These are phyloP conservation scores for Leptoteleia sp. DNA, from an alignment of 1,140 invertebrate species.

Conservation along the genomic window DNA sequence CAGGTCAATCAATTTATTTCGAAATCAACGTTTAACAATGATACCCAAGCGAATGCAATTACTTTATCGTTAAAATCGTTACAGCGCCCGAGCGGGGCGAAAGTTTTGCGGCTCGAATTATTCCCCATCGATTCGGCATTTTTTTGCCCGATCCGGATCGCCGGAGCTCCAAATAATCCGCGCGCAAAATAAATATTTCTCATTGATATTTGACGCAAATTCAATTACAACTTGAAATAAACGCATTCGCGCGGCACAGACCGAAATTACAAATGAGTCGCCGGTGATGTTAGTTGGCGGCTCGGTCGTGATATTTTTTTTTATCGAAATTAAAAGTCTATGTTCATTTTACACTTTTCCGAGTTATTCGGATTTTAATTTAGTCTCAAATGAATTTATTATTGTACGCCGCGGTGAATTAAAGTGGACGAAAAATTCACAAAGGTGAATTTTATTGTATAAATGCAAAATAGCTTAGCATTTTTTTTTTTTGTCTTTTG, in stretches of 20 bases:
- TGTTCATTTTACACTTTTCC: constrained; percentile 11
- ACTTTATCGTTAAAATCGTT: constrained; percentile 65
- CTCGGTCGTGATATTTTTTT: constrained; percentile 1
- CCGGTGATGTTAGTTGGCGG: constrained; percentile 4
- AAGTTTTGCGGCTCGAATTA: constrained; percentile 47
- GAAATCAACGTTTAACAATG: constrained; percentile 62
- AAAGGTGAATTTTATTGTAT: constrained; percentile 36
- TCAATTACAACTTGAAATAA: constrained; percentile 45
- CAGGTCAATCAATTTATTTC: constrained; percentile 65
- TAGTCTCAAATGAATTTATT: constrained; percentile 30
- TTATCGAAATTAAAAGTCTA: constrained; percentile 25
- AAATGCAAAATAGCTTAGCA: constrained; percentile 34
- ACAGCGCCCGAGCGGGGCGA: constrained; percentile 23
- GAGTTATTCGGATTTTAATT: constrained; percentile 28
- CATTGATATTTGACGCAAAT: constrained; percentile 44
- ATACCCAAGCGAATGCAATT: constrained; percentile 55
- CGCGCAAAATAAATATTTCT: constrained; percentile 43
- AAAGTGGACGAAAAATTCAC: constrained; percentile 32
- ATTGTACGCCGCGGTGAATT: constrained; percentile 7
- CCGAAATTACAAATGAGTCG: constrained; percentile 23
- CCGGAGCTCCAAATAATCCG: constrained; percentile 13
- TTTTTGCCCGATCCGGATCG: constrained; percentile 35
- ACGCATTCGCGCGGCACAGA: background rate
- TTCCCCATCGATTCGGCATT: constrained; percentile 40
- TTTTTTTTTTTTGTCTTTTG: no score